phyloP scores from a whole-genome alignment of 2,888 invertebrate species.

The Endotricha flammealis region DNA sequence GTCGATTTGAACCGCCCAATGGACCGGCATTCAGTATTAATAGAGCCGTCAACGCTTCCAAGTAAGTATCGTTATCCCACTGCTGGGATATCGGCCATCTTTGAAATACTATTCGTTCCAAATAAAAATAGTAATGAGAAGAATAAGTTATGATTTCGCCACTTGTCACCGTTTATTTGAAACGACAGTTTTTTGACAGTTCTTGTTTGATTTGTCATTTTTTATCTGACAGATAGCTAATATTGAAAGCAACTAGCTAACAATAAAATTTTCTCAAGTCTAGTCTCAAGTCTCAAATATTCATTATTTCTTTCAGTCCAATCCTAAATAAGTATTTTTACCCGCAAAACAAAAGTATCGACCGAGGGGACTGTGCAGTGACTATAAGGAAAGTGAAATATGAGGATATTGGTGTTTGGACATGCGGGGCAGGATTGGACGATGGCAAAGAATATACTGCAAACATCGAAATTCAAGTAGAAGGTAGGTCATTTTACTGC shows the following conservation, averaged over 20 bases:
- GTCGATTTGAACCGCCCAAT: constrained; percentile 68
- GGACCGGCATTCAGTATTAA: constrained; percentile 65
- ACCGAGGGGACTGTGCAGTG: constrained; percentile 72
- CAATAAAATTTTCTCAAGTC: too few relatives aligned
- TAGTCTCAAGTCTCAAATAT: too few relatives aligned
- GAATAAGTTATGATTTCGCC: too few relatives aligned
- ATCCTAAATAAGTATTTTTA: constrained; percentile 61
- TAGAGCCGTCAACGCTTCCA: constrained; percentile 41
- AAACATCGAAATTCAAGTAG: constrained; percentile 46
- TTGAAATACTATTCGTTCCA: too few relatives aligned
- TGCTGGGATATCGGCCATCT: too few relatives aligned
- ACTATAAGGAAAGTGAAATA: constrained; percentile 54
- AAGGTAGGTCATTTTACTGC: constrained; percentile 37
- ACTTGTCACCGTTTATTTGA: too few relatives aligned
- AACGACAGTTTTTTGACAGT: too few relatives aligned
- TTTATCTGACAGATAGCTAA: too few relatives aligned
- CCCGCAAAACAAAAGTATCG: constrained; percentile 54
- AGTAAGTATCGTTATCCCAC: constrained; percentile 45
- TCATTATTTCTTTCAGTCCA: constrained; percentile 51
- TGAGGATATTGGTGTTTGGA: constrained; percentile 67
- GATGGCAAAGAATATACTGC: constrained; percentile 60
- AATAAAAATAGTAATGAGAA: too few relatives aligned
- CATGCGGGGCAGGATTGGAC: constrained; percentile 62
- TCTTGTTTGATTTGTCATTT: too few relatives aligned
- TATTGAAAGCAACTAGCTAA: too few relatives aligned